phyloP scores from a whole-genome alignment of 2,797 vertebrate genomes.

The Iguana delicatissima region DNA sequence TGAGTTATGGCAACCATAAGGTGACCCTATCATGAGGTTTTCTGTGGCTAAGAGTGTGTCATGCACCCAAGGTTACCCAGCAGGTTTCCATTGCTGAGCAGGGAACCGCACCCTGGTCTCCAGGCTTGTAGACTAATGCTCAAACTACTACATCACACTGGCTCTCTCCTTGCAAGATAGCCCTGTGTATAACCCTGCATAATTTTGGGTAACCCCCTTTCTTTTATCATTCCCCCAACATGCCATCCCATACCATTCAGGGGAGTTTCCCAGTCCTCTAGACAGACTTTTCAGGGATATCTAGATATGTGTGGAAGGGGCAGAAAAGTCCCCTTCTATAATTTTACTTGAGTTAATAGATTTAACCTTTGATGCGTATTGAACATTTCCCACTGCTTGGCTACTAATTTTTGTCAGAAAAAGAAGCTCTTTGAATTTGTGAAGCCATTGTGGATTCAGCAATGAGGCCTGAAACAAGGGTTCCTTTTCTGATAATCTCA shows the following conservation, averaged over 20 bases:
- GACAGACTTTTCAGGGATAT: not conserved
- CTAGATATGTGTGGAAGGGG: not conserved
- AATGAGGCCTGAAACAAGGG: constrained; percentile 2
- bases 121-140: too few species aligned
- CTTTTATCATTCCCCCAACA: not conserved
- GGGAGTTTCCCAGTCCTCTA: not conserved
- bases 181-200: too few species aligned
- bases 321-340: not conserved
- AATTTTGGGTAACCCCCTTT: not conserved
- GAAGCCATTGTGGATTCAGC: not conserved
- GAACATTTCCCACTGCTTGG: not conserved
- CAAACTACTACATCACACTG: too few species aligned
- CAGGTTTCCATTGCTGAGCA: too few species aligned
- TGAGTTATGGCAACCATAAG: too few species aligned
- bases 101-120: too few species aligned
- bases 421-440: not conserved
- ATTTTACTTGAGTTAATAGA: not conserved
- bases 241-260: not conserved
- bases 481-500: not conserved
- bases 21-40: too few species aligned
- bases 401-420: not conserved
- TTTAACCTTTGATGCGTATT: not conserved
- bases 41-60: too few species aligned
- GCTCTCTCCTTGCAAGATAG: too few species aligned
- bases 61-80: too few species aligned